Evolutionary conservation across 2,888 invertebrate species (phyloP).

Genomic region (Polietes domitor): DNA sequence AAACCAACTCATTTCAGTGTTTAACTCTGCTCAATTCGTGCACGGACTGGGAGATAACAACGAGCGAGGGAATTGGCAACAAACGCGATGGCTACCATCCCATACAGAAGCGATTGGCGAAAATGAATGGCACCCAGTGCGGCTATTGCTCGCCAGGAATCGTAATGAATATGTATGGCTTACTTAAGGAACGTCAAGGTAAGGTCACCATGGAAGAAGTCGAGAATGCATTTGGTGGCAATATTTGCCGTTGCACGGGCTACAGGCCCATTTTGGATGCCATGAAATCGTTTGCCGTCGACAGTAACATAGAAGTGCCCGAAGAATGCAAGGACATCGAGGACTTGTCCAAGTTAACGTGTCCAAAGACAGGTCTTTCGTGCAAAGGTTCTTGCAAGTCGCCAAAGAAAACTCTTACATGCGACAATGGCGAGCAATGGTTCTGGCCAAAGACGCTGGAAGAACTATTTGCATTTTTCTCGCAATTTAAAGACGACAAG

Average conservation of each 20-base stretch:
- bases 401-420: slow-evolving; percentile 50
- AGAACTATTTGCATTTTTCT: slow-evolving; percentile 77
- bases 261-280: slow-evolving; percentile 90
- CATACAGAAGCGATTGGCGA: slow-evolving; percentile 85
- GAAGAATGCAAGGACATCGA: slow-evolving; percentile 81
- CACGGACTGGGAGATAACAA: slow-evolving; percentile 86
- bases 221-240: slow-evolving; percentile 89
- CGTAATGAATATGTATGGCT: slow-evolving; percentile 87
- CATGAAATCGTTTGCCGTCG: slow-evolving; percentile 87
- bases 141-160: slow-evolving; percentile 90
- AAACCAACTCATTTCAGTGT: slow-evolving; percentile 81
- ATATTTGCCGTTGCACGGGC: slow-evolving; percentile 91
- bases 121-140: slow-evolving; percentile 87
- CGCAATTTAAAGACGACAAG: slow-evolving; percentile 73
- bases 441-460: slow-evolving; percentile 73
- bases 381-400: slow-evolving; percentile 78
- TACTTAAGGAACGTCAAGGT: slow-evolving; percentile 81
- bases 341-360: slow-evolving; percentile 79
- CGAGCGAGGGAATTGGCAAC: slow-evolving; percentile 88
- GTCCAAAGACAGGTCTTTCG: slow-evolving; percentile 78
- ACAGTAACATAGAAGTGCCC: slow-evolving; percentile 81
- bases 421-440: slow-evolving; percentile 75
- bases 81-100: slow-evolving; percentile 85
- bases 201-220: slow-evolving; percentile 84
- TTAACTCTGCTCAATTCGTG: slow-evolving; percentile 85